Evolutionary conservation across 2,888 invertebrate genomes (phyloP), one percentile per base, ranked within the genome.

Genomic region (Xylota sylvarum): DNA sequence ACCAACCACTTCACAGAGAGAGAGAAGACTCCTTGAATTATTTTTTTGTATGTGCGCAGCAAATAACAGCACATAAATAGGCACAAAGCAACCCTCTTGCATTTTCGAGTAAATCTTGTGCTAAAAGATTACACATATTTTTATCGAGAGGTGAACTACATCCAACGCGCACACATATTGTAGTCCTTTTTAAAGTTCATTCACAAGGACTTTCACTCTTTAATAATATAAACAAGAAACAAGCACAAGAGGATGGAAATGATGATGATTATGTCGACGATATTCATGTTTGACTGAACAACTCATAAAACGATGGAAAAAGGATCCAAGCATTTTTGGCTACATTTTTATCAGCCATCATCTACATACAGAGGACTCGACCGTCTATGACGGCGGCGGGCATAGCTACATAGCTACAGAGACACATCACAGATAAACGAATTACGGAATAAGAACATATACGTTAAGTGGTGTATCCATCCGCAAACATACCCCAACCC

Each of bases 401-500:
- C 60, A 6, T 30, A 62, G 73, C n/a, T 37, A 37, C 60, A 6
- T 30, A 62, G 73, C n/a, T 37, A 37, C 14, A 67, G 40, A 64
- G 35, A 77, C 40, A 67, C 37, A 65, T 37, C 12, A 40, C 50
- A 77, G 64, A 80, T 86, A 86, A 86, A 76, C 76, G 55, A 76
- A 85, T 72, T 65, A 77, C 67, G 58, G 64, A 76, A 72, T 67
- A 76, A 43, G 84, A 80, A 73, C 55, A 77, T 81, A 65, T 78
- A 78, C 70, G 82, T 69, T 86, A 78, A 86, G 81, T 86, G 86
- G 72, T 77, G 82, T 86, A 82, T 77, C 77, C 82, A 82, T 82
- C 73, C 69, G 73, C 67, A 82, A 86, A 81, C 81, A 77, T 72
- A 32, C 60, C 58, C 60, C 48, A 40, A 60, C 46, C 74, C 19